Conservation (phyloP, 2,113 vertebrate genomes). For the Calyptommatus sinebrachiatus region DNA sequence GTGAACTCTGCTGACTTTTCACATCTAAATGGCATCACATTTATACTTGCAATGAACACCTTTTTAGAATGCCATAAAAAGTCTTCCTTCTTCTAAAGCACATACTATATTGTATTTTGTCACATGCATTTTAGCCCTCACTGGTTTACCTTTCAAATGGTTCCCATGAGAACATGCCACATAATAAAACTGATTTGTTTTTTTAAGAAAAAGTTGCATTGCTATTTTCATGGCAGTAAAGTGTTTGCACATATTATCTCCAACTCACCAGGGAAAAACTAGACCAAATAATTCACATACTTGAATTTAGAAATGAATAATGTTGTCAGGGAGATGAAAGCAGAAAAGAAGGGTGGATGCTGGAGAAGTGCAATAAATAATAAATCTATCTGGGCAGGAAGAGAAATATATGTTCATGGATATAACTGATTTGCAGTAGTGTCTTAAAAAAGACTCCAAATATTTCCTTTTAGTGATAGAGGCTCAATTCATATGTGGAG, state of each 20-base stretch:
- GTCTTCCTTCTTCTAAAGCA: neutral
- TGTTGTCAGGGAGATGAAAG: slow-evolving; percentile 1
- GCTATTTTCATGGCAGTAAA: slow-evolving; percentile 41
- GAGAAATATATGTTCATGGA: neutral
- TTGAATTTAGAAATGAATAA: slow-evolving; percentile 44
- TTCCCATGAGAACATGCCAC: slow-evolving; percentile 8
- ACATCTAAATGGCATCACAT: neutral
- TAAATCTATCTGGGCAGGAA: slow-evolving; percentile 9
- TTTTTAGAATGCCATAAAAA: slow-evolving; percentile 20
- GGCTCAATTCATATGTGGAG: neutral
- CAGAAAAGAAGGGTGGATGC: slow-evolving; percentile 7
- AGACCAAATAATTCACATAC: slow-evolving; percentile 29
- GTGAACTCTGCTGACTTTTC: neutral
- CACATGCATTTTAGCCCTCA: slow-evolving; percentile 15
- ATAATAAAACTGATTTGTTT: slow-evolving; percentile 19
- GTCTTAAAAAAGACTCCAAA: neutral
- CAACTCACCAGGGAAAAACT: slow-evolving; percentile 41
- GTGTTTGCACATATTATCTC: slow-evolving; percentile 31
- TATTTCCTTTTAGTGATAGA: neutral
- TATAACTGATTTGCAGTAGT: neutral
- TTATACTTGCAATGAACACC: neutral
- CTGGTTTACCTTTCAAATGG: slow-evolving; percentile 16
- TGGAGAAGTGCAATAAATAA: slow-evolving; percentile 18
- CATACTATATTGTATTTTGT: slow-evolving; percentile 16
- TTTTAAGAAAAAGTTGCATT: neutral